These are phyloP conservation scores for Polypedilum vanderplanki DNA, from an alignment of 1,140 invertebrate species.

Conservation along the genomic window DNA sequence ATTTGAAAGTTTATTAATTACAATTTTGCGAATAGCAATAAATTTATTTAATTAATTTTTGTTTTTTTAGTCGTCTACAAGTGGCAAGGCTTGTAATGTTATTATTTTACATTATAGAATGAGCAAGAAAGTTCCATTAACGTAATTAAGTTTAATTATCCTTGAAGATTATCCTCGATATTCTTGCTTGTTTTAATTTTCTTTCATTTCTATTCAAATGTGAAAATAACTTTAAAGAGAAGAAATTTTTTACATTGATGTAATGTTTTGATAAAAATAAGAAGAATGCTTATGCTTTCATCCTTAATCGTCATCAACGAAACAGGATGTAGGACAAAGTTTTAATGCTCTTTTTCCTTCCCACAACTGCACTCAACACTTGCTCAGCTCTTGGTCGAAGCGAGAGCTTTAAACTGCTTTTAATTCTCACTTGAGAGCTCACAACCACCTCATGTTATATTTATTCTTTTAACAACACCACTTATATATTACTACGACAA, in stretches of 20 bases:
- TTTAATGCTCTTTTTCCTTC: not conserved
- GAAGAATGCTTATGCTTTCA: not conserved
- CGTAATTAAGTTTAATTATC: conserved; percentile 14
- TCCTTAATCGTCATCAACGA: not conserved
- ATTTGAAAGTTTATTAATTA: not conserved
- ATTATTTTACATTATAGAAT: too few relatives aligned
- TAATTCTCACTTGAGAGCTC: not conserved
- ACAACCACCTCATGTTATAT: not conserved
- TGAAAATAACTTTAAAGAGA: not conserved
- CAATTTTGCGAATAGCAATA: not conserved
- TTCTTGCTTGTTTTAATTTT: not conserved
- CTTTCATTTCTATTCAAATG: conserved; percentile 13
- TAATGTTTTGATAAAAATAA: conserved; percentile 14
- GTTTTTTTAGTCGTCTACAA: not conserved
- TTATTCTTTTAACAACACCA: too few relatives aligned
- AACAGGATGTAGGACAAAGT: conserved; percentile 11
- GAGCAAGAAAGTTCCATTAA: not conserved
- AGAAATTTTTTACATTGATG: not conserved
- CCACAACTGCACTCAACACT: conserved; percentile 2
- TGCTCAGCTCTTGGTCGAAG: not conserved
- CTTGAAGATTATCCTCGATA: conserved; percentile 1
- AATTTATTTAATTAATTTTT: conserved; percentile 18
- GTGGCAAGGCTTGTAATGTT: not conserved
- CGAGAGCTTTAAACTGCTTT: not conserved
- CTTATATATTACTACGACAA: too few relatives aligned